Evolutionary conservation across 2,113 vertebrate genomes (phyloP).

Genomic region (Buteo buteo): DNA sequence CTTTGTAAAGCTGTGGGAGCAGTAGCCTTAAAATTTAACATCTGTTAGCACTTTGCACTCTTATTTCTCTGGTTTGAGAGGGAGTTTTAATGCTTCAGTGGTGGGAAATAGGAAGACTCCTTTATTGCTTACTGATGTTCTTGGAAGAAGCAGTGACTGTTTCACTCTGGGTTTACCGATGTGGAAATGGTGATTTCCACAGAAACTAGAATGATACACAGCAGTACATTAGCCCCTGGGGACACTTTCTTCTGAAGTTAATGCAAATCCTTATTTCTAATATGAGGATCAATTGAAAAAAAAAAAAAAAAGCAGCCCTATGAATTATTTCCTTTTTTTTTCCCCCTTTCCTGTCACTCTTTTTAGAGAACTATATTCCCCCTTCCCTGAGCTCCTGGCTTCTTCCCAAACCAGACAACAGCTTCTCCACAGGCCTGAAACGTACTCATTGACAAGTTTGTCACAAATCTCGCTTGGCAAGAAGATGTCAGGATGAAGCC

Average conservation of each 20-base stretch:
- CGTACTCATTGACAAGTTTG: slow-evolving; percentile 91
- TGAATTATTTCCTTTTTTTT: neutral
- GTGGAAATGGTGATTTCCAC: neutral
- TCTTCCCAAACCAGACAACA: neutral
- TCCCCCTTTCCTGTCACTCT: neutral
- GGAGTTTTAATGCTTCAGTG: neutral
- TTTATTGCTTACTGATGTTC: neutral
- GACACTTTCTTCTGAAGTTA: neutral
- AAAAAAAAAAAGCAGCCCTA: neutral
- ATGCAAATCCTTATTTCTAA: neutral
- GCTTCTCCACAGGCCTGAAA: neutral
- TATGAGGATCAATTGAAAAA: neutral
- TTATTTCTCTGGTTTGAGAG: neutral
- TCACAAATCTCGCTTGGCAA: slow-evolving; percentile 97
- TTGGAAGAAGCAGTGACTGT: neutral
- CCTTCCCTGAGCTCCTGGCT: neutral
- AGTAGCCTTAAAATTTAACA: neutral
- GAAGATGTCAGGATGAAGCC: slow-evolving; percentile 90
- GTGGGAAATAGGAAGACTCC: neutral
- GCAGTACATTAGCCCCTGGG: neutral
- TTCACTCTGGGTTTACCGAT: neutral
- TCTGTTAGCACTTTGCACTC: neutral
- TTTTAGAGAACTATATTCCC: neutral
- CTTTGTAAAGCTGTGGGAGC: neutral
- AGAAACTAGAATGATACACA: neutral